Evolutionary conservation across 2,888 invertebrate species (phyloP).

Genomic region (Scaeva pyrastri): DNA sequence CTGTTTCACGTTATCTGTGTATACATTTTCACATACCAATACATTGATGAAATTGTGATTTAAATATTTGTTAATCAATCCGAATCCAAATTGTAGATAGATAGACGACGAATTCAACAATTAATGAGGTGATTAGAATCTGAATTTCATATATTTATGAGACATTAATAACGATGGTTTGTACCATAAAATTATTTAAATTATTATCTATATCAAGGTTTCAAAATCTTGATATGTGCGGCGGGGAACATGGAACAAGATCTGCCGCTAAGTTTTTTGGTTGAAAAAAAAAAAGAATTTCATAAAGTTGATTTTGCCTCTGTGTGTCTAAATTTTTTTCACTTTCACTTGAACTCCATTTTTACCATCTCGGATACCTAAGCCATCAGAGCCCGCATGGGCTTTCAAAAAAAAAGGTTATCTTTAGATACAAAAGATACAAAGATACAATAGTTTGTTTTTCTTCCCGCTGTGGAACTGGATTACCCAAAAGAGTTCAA

Average conservation of each 20-base stretch:
- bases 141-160: conserved; percentile 50
- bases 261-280: not conserved
- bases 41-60: not conserved
- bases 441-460: conserved; percentile 26
- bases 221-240: not conserved
- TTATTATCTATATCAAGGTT: conserved; percentile 38
- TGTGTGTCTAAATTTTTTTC: conserved; percentile 6
- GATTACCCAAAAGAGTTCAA: conserved; percentile 71
- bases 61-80: conserved; percentile 19
- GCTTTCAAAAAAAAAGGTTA: conserved; percentile 10
- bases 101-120: conserved; percentile 6
- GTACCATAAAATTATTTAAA: conserved; percentile 58
- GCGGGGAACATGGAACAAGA: not conserved
- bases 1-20: not conserved
- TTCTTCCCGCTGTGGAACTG: conserved; percentile 62
- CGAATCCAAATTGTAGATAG: conserved; percentile 1
- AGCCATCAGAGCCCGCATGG: not conserved
- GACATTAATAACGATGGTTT: conserved; percentile 45
- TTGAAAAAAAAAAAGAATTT: too few relatives aligned
- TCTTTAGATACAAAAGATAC: not conserved
- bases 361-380: not conserved
- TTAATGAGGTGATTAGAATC: conserved; percentile 52
- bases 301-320: not conserved
- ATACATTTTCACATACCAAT: not conserved
- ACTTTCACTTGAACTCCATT: conserved; percentile 39